Conservation (phyloP, 2,113 vertebrate genomes). For the Cavia aperea region DNA sequence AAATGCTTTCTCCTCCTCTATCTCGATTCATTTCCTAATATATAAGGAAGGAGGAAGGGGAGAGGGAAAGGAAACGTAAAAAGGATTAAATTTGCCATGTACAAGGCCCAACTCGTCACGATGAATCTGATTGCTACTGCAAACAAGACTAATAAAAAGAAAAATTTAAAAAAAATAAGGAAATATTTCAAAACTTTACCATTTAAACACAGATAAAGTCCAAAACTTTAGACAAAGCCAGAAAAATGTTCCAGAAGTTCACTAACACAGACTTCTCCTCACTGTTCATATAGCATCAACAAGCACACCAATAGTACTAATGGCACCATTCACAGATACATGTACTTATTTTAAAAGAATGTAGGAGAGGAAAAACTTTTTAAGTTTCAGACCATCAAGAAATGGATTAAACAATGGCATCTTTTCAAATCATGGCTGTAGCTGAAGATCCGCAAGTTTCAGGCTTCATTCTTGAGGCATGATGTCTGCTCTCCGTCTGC, state of each 20-base stretch:
- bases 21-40: not conserved
- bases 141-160: not conserved
- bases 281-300: not conserved
- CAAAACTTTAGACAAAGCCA: not conserved
- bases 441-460: not conserved
- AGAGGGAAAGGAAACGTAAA: not conserved
- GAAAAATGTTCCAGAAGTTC: not conserved
- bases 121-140: no score
- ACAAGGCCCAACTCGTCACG: not conserved
- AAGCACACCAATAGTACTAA: not conserved
- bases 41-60: not conserved
- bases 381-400: not conserved
- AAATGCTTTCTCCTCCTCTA: not conserved
- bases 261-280: not conserved
- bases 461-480: conserved; percentile 33
- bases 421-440: not conserved
- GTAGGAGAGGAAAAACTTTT: not conserved
- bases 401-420: not conserved
- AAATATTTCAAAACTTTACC: not conserved
- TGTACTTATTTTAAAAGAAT: not conserved
- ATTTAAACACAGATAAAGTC: not conserved
- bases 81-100: not conserved
- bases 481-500: not conserved
- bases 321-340: not conserved
- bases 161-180: not conserved